Percentiles rank a stretch among this genome's conserved stretches.
Evolutionary conservation across 2,113 vertebrate genomes (phyloP).

Genomic region (Pollachius pollachius): DNA sequence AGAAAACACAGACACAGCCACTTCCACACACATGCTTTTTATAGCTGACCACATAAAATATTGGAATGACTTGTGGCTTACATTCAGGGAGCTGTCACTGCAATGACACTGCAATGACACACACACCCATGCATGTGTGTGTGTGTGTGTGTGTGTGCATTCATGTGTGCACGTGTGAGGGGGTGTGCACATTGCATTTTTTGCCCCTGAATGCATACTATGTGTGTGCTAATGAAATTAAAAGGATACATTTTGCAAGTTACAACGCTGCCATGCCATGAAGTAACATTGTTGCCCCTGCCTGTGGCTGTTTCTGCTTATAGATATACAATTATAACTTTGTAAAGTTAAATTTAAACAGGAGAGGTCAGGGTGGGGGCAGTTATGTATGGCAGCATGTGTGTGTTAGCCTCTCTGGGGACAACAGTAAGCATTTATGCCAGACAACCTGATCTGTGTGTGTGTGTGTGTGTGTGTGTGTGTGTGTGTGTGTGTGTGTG

Average conservation of each 20-base stretch:
- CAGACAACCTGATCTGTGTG: background rate
- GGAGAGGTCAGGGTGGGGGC: background rate
- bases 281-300: too few relatives aligned
- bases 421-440: too few relatives aligned
- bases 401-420: background rate
- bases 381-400: background rate
- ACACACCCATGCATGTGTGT: background rate
- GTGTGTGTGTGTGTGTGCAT: constrained; percentile 1
- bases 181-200: background rate
- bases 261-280: too few relatives aligned
- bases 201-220: background rate
- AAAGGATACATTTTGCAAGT: too few relatives aligned
- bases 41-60: constrained; percentile 3
- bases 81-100: constrained; percentile 44
- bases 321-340: too few relatives aligned
- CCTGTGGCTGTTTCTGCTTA: too few relatives aligned
- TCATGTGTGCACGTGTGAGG: background rate
- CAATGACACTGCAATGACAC: constrained; percentile 33
- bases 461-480: too few relatives aligned
- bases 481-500: background rate
- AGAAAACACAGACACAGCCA: background rate
- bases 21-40: background rate
- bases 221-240: background rate
- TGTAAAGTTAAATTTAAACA: too few relatives aligned
- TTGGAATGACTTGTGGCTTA: constrained; percentile 40